phyloP scores from a whole-genome alignment of 2,888 invertebrate genomes.

The Drosophila mimetica region DNA sequence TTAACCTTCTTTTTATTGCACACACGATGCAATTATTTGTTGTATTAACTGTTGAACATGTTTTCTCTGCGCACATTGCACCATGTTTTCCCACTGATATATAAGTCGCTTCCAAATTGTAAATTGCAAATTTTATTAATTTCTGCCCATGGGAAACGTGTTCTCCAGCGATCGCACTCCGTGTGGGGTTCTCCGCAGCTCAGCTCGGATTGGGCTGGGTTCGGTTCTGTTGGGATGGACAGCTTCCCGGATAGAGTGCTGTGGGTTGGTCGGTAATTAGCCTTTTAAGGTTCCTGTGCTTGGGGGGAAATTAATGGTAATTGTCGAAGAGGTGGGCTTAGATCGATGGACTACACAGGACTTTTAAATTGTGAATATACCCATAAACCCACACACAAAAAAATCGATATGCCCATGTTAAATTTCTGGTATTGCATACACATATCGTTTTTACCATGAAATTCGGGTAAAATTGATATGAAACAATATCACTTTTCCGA shows the following conservation, averaged over 20 bases:
- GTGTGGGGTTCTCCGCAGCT: conserved; percentile 30
- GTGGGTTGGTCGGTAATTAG: conserved; percentile 39
- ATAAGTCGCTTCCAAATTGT: conserved; percentile 56
- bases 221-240: background rate
- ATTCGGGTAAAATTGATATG: too few relatives aligned
- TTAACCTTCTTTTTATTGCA: conserved; percentile 79
- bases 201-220: conserved; percentile 19
- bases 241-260: conserved; percentile 4
- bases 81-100: conserved; percentile 55
- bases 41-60: conserved; percentile 80
- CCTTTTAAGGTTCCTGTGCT: conserved; percentile 51
- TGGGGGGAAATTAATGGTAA: background rate
- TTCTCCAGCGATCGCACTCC: conserved; percentile 20
- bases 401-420: too few relatives aligned
- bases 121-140: conserved; percentile 73
- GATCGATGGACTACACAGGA: background rate
- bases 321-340: background rate
- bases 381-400: too few relatives aligned
- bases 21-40: conserved; percentile 76
- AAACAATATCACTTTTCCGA: too few relatives aligned
- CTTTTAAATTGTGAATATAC: too few relatives aligned
- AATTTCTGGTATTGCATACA: too few relatives aligned
- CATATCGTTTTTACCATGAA: too few relatives aligned
- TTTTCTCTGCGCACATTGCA: conserved; percentile 43
- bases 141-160: conserved; percentile 64